Conservation (phyloP, 2,888 invertebrate species). For the Pandemis corylana region DNA sequence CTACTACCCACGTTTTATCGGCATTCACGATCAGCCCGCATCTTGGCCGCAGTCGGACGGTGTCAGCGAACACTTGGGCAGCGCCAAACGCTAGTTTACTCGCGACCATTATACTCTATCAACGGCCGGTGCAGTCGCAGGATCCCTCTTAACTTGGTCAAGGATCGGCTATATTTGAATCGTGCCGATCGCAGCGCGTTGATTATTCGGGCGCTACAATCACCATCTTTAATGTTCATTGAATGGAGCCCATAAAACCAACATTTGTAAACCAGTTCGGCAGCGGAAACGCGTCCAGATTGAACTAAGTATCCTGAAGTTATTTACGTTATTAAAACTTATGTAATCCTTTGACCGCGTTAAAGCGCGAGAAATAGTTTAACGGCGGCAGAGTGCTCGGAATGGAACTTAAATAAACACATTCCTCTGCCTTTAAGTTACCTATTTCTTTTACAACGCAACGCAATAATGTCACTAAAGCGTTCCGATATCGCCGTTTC, state of each 20-base stretch:
- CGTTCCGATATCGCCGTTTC: slow-evolving; percentile 53
- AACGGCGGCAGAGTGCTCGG: slow-evolving; percentile 6
- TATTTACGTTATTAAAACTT: slow-evolving; percentile 2
- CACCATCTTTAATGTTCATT: not conserved
- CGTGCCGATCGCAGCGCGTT: slow-evolving; percentile 31
- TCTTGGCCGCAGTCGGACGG: slow-evolving; percentile 68
- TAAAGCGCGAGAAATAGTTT: not conserved
- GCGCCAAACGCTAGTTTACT: slow-evolving; percentile 68
- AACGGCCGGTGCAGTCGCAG: slow-evolving; percentile 56
- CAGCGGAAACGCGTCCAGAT: not conserved
- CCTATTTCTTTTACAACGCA: slow-evolving; percentile 37
- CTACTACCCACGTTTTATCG: slow-evolving; percentile 75
- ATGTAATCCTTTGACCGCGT: slow-evolving; percentile 4
- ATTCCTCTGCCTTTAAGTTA: slow-evolving; percentile 26
- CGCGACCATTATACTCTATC: slow-evolving; percentile 68
- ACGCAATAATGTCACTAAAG: slow-evolving; percentile 43
- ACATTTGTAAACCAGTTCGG: not conserved
- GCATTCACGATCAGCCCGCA: slow-evolving; percentile 71
- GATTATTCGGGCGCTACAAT: slow-evolving; percentile 12
- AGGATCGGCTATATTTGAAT: slow-evolving; percentile 50
- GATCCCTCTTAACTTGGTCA: slow-evolving; percentile 60
- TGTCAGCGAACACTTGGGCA: slow-evolving; percentile 61
- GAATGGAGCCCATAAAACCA: not conserved
- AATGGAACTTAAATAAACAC: slow-evolving; percentile 34
- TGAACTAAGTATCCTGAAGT: not conserved